Evolutionary conservation across 2,113 vertebrate species (phyloP), one percentile per base, ranked within the genome.

Genomic region (Leptodactylus fuscus): DNA sequence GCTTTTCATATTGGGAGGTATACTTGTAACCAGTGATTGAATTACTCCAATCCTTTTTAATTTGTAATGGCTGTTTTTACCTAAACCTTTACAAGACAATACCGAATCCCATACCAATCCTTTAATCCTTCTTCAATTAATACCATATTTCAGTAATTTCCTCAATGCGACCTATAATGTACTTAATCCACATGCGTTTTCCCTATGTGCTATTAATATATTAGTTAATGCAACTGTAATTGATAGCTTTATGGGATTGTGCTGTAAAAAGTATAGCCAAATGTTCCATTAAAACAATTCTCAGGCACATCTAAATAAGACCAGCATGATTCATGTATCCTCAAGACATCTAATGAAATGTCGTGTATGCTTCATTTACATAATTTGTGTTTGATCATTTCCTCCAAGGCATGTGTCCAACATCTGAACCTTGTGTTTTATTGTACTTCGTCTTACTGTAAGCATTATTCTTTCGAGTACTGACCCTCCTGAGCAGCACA

Each of bases 341-440:
- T 60, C 24, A 62, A 83, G 70, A 44, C 82, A 75, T 36, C 24
- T 71, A 53, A 82, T 82, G 55, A 60, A 83, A 62, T 75, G 70
- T 75, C 51, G 60, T 74, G 51, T 32, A 65, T 78, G 29, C 29
- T 51, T 78, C 34, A 85, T 85, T 85, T 77, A 69, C 60, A 85
- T 74, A 83, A 83, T 62, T 60, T 62, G 62, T 85, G 41, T 85
- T 67, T 85, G 82, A 85, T 85, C 73, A 67, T 78, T 49, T 78
- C 74, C 83, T 69, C 58, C 22, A 38, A 69, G 83, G 73, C 83
- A 85, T 83, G 34, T 83, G 82, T 53, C 58, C 55, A 78, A 67
- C 58, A 78, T 65, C 74, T 85, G 83, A 85, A 48, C 38, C 36
- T 75, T 65, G 41, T 65, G 27, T 84, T 77, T 48, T 58, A 58